Conservation (phyloP, 2,113 vertebrate species). For the Engystomops pustulosus region DNA sequence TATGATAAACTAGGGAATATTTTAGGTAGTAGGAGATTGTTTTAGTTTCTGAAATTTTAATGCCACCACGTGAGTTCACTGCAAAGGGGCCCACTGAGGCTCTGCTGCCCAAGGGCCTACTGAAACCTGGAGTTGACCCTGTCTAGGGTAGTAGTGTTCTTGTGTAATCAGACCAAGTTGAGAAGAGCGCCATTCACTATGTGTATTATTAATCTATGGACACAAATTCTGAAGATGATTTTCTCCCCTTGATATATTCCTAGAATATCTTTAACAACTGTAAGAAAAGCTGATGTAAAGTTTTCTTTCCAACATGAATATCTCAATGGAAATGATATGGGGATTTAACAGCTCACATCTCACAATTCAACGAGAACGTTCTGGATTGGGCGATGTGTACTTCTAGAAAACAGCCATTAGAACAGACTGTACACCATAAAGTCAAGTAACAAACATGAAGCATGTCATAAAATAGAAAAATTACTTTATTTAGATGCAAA, state of each 20-base stretch:
- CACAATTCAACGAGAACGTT: neutral
- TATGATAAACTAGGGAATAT: no score
- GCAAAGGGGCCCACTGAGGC: no score
- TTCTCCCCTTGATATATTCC: neutral
- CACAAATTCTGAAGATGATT: no score
- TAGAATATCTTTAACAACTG: neutral
- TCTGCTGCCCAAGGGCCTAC: no score
- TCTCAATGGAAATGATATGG: neutral
- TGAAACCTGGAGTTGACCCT: no score
- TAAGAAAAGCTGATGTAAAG: neutral
- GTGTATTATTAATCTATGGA: no score
- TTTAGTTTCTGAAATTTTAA: no score
- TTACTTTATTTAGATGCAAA: conserved; percentile 18
- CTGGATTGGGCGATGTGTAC: conserved; percentile 5
- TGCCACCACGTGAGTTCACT: no score
- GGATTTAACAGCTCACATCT: neutral
- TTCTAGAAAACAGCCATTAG: neutral
- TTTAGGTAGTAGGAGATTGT: no score
- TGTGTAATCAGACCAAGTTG: no score
- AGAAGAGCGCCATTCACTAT: no score
- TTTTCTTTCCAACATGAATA: neutral
- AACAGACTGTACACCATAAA: neutral
- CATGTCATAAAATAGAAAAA: conserved; percentile 16
- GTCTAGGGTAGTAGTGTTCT: no score
- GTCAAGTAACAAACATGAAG: conserved; percentile 5